phyloP scores from a whole-genome alignment of 2,113 vertebrate genomes.

The Pyrgilauda ruficollis region DNA sequence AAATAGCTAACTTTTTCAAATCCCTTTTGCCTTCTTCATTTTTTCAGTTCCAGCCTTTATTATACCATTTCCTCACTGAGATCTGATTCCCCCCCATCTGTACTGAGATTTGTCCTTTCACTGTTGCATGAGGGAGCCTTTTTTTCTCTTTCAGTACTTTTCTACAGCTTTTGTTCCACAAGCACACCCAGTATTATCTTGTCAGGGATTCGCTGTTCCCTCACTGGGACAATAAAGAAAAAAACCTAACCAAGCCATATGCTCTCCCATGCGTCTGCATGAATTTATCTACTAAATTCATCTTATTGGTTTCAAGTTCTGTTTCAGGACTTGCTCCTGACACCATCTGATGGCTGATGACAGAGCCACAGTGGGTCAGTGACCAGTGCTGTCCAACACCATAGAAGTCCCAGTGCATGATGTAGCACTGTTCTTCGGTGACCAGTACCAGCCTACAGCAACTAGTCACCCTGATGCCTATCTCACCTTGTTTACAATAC shows the following conservation, averaged over 20 bases:
- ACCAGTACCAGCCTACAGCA: background rate
- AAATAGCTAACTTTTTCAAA: background rate
- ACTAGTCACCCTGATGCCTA: background rate
- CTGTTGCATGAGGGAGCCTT: background rate
- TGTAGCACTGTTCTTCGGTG: accelerated
- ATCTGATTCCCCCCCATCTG: background rate
- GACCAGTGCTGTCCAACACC: background rate
- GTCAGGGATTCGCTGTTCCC: background rate
- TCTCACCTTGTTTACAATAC: background rate
- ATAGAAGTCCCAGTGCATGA: accelerated
- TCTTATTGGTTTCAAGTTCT: background rate
- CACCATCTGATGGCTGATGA: background rate
- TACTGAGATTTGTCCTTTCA: background rate
- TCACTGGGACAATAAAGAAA: background rate
- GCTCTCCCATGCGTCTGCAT: background rate
- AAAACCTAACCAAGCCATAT: background rate
- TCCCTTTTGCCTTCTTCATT: background rate
- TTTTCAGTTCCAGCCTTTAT: background rate
- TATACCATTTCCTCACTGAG: background rate
- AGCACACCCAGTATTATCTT: background rate
- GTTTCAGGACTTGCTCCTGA: background rate
- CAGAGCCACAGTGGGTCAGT: background rate
- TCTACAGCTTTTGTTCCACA: background rate
- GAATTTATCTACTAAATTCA: background rate
- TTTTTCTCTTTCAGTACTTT: background rate